Evolutionary conservation across 2,797 vertebrate species (phyloP).

Genomic region (Sebastes hubbsi): DNA sequence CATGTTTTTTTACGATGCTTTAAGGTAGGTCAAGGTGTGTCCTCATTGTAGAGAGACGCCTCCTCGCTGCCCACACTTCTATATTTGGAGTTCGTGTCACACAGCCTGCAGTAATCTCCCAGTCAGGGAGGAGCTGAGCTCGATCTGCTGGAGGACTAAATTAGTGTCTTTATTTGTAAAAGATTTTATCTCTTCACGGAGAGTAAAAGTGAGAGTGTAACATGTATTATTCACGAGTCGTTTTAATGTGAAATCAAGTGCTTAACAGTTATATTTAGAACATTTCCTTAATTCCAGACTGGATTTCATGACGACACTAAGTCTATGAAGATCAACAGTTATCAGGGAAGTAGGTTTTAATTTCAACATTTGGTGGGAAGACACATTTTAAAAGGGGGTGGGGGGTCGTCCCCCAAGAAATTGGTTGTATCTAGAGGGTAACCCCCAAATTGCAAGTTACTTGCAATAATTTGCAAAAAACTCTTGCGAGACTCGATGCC

Average conservation of each 20-base stretch:
- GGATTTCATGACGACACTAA: background rate
- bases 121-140: slow-evolving; percentile 27
- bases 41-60: slow-evolving; percentile 36
- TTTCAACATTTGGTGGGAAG: background rate
- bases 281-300: background rate
- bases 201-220: background rate
- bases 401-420: too few species aligned
- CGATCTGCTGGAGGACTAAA: background rate
- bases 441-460: too few species aligned
- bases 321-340: background rate
- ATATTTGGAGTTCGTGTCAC: slow-evolving; percentile 48
- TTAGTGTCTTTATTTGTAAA: background rate
- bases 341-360: background rate
- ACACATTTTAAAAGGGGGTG: background rate
- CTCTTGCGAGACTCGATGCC: too few species aligned
- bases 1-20: background rate
- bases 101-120: slow-evolving; percentile 38
- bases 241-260: background rate
- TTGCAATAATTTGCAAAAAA: too few species aligned
- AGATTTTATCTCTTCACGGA: background rate
- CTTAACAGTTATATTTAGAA: background rate
- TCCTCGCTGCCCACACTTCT: slow-evolving; percentile 32
- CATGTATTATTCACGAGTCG: background rate
- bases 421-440: too few species aligned
- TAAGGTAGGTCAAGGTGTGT: slow-evolving; percentile 39